phyloP scores from a whole-genome alignment of 1,140 invertebrate species.

The Venustaconcha ellipsiformis region DNA sequence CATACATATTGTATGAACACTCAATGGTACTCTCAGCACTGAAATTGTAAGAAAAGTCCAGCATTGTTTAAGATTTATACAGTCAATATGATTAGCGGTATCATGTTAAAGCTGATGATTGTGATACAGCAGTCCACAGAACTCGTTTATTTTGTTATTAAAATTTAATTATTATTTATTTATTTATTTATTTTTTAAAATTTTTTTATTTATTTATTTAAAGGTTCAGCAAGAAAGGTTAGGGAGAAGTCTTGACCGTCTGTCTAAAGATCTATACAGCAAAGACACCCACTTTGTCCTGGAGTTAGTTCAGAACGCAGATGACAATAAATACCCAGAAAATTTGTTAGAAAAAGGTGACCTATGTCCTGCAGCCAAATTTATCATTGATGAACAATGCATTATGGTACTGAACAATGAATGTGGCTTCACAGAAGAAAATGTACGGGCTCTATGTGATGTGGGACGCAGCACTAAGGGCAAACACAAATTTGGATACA shows the following conservation, averaged over 20 bases:
- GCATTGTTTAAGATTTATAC: too few species aligned
- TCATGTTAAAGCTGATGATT: too few species aligned
- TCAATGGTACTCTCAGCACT: background rate
- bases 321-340: conserved; percentile 66
- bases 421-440: conserved; percentile 61
- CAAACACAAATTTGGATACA: conserved; percentile 68
- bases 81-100: too few species aligned
- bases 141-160: too few species aligned
- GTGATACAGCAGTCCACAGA: too few species aligned
- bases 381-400: conserved; percentile 53
- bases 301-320: conserved; percentile 66
- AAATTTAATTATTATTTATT: too few species aligned
- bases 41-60: too few species aligned
- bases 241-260: conserved; percentile 63
- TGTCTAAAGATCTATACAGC: conserved; percentile 68
- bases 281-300: conserved; percentile 70
- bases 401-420: conserved; percentile 68
- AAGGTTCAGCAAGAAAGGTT: conserved; percentile 59
- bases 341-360: conserved; percentile 19
- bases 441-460: conserved; percentile 68
- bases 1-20: conserved; percentile 10
- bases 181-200: too few species aligned
- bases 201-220: background rate
- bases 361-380: conserved; percentile 57
- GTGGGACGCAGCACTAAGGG: conserved; percentile 68